Evolutionary conservation across 1,140 invertebrate genomes (phyloP), one percentile per base, ranked within the genome.

Genomic region (Ruditapes philippinarum): DNA sequence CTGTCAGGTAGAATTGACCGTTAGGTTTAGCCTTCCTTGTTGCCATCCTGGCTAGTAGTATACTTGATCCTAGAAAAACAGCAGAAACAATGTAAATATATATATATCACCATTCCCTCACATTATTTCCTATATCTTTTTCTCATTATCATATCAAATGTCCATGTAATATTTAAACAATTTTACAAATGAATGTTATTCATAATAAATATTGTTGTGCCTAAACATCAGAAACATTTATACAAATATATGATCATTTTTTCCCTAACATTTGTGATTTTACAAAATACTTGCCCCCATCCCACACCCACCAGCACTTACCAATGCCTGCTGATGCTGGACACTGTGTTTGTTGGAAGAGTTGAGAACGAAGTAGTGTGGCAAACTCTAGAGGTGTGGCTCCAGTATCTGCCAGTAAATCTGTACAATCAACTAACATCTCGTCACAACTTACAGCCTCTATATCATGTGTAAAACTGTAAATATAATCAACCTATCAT

Each of bases 361-460:
- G 98, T 96, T 98, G 97, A 60, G 97, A 94, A 91, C 99, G 97
- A 22, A 99, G 96, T 89, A 97, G 95, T 1, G 96, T 95, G 0
- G 98, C 98, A 96, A 99, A 98, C 68, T 98, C 96, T 91, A 97
- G 94, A 1, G 98, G 97, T 90, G 96, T 96, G 3, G 97, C 94
- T 73, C 96, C 94, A 1, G 97, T 96, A 81, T 97, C 96, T 25
- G 96, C 93, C 22, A 99, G 93, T 25, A 99, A 91, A 74, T 97
- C 96, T 4, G 97, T 98, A 73, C 98, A 97, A 95, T 99, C 98
- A 14, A 98, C 97, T 96, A 98, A 98, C 97, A 99, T 98, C 96
- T 99, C 99, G 96, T 99, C 99, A 96, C 98, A 99, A 94, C 98
- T 99, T 0, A 99, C 98, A 33, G 98, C 98, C 96, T 99, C 98